Percentiles rank a stretch among this genome's conserved stretches.
These are phyloP conservation scores for Crepidodera aurea DNA, from an alignment of 2,888 invertebrate species.

Conservation along the genomic window DNA sequence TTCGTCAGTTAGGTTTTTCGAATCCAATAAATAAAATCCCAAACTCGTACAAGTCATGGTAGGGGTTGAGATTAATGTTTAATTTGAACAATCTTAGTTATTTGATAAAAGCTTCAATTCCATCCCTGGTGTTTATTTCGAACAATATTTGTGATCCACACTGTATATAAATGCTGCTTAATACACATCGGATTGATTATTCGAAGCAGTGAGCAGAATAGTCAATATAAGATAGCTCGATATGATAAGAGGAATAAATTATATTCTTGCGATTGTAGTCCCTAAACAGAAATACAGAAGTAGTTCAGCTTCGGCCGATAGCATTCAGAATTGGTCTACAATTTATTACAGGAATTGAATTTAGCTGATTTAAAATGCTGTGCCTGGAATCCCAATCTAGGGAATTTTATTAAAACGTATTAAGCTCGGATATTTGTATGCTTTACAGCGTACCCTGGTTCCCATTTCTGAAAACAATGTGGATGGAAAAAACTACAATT, in stretches of 20 bases:
- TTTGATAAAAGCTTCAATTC: too few relatives aligned
- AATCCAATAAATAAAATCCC: too few relatives aligned
- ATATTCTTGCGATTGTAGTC: constrained; percentile 25
- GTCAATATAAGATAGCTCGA: constrained; percentile 18
- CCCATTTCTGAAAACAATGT: background rate
- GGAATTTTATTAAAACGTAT: constrained; percentile 24
- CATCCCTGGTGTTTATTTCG: too few relatives aligned
- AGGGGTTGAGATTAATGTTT: too few relatives aligned
- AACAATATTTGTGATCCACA: too few relatives aligned
- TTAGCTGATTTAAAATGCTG: constrained; percentile 27
- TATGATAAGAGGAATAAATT: constrained; percentile 28
- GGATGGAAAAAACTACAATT: constrained; percentile 9
- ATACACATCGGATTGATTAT: too few relatives aligned
- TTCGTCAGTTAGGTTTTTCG: too few relatives aligned
- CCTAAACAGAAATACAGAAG: constrained; percentile 27
- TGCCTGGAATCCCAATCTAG: constrained; percentile 25
- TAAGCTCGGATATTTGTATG: constrained; percentile 14
- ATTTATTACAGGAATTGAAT: constrained; percentile 30
- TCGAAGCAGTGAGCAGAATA: constrained; percentile 9
- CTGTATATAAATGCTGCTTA: too few relatives aligned
- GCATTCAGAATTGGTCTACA: constrained; percentile 27
- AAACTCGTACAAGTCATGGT: too few relatives aligned
- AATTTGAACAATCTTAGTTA: too few relatives aligned
- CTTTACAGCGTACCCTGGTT: background rate
- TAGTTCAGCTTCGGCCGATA: constrained; percentile 22